phyloP scores from a whole-genome alignment of 2,113 vertebrate species.

The Ammodytes marinus region DNA sequence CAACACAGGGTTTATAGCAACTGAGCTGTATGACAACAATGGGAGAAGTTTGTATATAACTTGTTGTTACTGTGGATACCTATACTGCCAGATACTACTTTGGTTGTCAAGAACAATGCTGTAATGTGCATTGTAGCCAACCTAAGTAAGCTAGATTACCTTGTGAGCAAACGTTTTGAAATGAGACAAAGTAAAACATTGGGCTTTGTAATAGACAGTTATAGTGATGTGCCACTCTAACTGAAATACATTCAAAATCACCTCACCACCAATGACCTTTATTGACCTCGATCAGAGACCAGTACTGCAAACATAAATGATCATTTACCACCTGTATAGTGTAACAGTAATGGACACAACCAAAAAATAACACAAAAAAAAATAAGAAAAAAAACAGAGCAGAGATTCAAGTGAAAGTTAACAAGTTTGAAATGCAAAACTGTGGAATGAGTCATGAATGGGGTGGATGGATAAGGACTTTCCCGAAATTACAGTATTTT shows the following conservation, averaged over 20 bases:
- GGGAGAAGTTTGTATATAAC: slow-evolving; percentile 29
- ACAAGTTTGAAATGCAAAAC: not conserved
- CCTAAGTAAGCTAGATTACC: slow-evolving; percentile 21
- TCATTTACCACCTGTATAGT: not conserved
- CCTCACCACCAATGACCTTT: not conserved
- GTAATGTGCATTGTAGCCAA: not conserved
- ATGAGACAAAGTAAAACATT: slow-evolving; percentile 12
- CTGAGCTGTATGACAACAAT: slow-evolving; percentile 28
- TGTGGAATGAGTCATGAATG: not conserved
- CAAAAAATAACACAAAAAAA: not conserved
- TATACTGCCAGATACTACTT: slow-evolving; percentile 23
- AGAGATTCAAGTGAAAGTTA: not conserved
- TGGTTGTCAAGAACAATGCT: slow-evolving; percentile 22
- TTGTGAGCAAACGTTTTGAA: slow-evolving; percentile 6
- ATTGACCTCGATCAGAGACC: not conserved
- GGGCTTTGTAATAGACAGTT: not conserved
- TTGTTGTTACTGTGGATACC: slow-evolving; percentile 12
- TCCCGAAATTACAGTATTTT: not conserved
- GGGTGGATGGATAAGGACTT: not conserved
- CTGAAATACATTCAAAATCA: not conserved
- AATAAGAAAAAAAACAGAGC: not conserved
- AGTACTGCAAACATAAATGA: not conserved
- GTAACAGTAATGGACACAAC: not conserved
- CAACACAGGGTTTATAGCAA: slow-evolving; percentile 44
- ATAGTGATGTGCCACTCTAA: not conserved